Evolutionary conservation across 2,113 vertebrate species (phyloP), one percentile per base, ranked within the genome.

Genomic region (Neomonachus schauinslandi): DNA sequence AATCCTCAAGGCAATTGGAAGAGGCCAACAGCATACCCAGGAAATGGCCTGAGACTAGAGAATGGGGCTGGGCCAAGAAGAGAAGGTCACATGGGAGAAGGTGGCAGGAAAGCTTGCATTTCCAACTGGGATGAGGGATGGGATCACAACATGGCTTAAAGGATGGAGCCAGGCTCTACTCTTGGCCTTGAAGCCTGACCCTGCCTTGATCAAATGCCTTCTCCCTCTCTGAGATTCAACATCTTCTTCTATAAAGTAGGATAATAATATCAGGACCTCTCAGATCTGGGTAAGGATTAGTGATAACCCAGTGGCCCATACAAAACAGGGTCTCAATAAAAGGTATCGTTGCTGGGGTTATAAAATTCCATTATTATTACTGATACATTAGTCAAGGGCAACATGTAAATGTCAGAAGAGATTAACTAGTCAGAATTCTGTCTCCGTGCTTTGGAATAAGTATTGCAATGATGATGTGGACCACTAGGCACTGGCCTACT

Each of bases 281-380:
- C 10, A 93, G 39, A 21, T 80, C 71, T 77, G 46, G 19, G 24
- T 82, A 85, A 39, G 61, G 91, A 92, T 93, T 85, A 71, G 18
- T 72, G 28, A 65, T 46, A 61, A 51, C 39, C 39, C 39, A 42
- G 65, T 55, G 7, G 13, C 46, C 1, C 2, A 28, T 86, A 87
- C n/a, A 81, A 94, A 97, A 46, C 33, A 76, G 42, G 55, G n/a
- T 87, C 31, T 96, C 53, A 91, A 21, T 86, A 76, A 95, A 93
- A 90, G 14, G 6, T 69, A 72, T 31, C n/a, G 53, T 81, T 84
- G 39, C 31, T 87, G 15, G 13, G 26, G 4, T 55, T 69, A 96
- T 69, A 96, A 79, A 53, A 59, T 28, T 93, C 49, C 63, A 28
- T 57, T 72, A 81, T 39, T 89, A 79, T 36, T 33, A 65, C 46